These are phyloP conservation scores for Meloidogyne chitwoodi DNA, from an alignment of 1,140 invertebrate species.

Conservation along the genomic window DNA sequence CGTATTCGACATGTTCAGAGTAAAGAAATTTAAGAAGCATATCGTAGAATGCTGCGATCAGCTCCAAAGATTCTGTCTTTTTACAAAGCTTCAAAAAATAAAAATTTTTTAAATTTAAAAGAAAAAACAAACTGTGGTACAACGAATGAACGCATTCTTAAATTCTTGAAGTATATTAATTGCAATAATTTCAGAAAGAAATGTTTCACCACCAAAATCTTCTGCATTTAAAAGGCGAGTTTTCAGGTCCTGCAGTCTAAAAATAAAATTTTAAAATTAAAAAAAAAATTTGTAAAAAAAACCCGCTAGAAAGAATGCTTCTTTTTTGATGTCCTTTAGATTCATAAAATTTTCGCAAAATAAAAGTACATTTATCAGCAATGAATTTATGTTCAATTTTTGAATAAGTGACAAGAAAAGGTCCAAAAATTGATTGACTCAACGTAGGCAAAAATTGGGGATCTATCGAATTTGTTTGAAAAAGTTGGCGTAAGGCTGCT, in stretches of 20 bases:
- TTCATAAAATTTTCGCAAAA: constrained; percentile 82
- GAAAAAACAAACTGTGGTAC: constrained; percentile 68
- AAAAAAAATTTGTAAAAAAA: constrained; percentile 63
- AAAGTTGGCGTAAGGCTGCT: constrained; percentile 73
- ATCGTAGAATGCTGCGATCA: constrained; percentile 80
- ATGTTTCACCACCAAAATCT: constrained; percentile 92
- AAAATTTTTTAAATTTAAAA: constrained; percentile 10
- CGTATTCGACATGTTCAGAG: constrained; percentile 90
- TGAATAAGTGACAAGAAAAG: constrained; percentile 35
- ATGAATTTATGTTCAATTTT: constrained; percentile 72
- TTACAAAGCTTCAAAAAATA: constrained; percentile 71
- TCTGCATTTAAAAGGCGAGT: constrained; percentile 81
- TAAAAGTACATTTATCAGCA: constrained; percentile 70
- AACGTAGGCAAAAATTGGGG: constrained; percentile 36
- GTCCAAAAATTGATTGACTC: constrained; percentile 33
- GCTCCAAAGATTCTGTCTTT: constrained; percentile 72
- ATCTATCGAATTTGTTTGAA: constrained; percentile 65
- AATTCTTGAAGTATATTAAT: constrained; percentile 85
- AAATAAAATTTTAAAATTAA: constrained; percentile 60
- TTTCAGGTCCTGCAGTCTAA: constrained; percentile 79
- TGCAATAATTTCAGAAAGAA: constrained; percentile 91
- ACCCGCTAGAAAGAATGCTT: constrained; percentile 67
- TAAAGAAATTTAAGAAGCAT: constrained; percentile 79
- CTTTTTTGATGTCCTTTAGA: constrained; percentile 91
- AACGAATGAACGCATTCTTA: constrained; percentile 82